phyloP scores from a whole-genome alignment of 2,113 vertebrate species.

The Pteronura brasiliensis region DNA sequence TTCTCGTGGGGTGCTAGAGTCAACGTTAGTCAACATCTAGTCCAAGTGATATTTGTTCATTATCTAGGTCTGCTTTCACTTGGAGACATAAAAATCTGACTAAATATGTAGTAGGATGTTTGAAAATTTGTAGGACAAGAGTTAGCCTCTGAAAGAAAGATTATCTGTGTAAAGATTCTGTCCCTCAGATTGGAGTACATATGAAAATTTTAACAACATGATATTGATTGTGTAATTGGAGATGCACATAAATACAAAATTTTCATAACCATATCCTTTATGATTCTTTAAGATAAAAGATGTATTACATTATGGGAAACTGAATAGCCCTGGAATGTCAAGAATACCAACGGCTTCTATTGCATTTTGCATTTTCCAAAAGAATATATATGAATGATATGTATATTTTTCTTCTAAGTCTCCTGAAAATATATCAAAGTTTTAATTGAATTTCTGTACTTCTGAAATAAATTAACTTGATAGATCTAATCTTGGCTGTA shows the following conservation, averaged over 20 bases:
- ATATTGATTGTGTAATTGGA: background rate
- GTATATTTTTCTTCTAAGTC: conserved; percentile 21
- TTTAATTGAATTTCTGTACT: conserved; percentile 44
- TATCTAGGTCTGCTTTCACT: background rate
- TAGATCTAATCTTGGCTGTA: conserved; percentile 21
- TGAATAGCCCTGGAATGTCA: background rate
- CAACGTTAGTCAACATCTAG: too few species aligned
- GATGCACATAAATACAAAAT: background rate
- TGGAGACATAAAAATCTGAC: background rate
- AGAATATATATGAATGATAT: background rate
- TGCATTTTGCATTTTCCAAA: conserved; percentile 45
- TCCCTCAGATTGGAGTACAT: background rate
- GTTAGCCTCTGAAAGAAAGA: background rate
- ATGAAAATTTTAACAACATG: background rate
- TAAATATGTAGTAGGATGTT: background rate
- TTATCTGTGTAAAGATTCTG: background rate
- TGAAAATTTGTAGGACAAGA: background rate
- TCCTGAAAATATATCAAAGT: conserved; percentile 20
- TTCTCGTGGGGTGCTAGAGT: too few species aligned
- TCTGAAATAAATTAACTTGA: conserved; percentile 56
- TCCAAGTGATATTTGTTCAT: background rate
- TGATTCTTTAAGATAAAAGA: background rate
- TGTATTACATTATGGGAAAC: conserved; percentile 16
- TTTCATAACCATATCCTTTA: background rate
- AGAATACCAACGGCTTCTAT: background rate